Evolutionary conservation across 2,113 vertebrate genomes (phyloP).

Genomic region (Aldabrachelys gigantea): DNA sequence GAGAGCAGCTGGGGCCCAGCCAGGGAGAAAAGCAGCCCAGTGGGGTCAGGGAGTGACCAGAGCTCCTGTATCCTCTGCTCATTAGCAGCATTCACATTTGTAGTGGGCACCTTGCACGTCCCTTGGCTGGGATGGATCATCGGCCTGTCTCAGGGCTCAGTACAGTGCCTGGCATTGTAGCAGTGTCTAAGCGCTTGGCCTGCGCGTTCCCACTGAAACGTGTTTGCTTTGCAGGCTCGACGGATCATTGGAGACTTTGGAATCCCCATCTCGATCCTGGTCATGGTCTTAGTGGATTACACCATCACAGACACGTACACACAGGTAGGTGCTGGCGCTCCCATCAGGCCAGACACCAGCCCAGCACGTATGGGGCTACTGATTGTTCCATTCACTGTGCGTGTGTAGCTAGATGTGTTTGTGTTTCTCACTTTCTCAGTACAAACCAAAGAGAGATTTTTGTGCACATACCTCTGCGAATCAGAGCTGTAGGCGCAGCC

Average conservation of each 20-base stretch:
- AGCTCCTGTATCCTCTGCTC: neutral
- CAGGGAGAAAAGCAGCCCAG: neutral
- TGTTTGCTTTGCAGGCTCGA: constrained; percentile 83
- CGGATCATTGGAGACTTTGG: constrained; percentile 97
- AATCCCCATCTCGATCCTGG: constrained; percentile 96
- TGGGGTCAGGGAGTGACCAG: neutral
- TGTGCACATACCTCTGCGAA: neutral
- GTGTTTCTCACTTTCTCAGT: neutral
- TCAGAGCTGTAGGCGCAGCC: neutral
- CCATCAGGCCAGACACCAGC: neutral
- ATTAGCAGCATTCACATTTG: neutral
- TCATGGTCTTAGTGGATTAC: constrained; percentile 93
- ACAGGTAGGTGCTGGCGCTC: constrained; percentile 78
- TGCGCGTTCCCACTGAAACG: neutral
- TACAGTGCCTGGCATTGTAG: neutral
- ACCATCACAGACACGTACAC: constrained; percentile 94
- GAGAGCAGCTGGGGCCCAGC: neutral
- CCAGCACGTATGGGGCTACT: neutral
- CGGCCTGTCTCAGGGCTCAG: neutral
- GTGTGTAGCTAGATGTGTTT: neutral
- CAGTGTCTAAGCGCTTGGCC: neutral
- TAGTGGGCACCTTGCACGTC: neutral
- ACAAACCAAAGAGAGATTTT: neutral
- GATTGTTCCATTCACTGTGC: neutral
- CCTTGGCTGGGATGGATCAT: neutral